Percentiles rank a stretch among this genome's conserved stretches.
phyloP scores from a whole-genome alignment of 2,113 vertebrate genomes.

The Platysternon megacephalum region DNA sequence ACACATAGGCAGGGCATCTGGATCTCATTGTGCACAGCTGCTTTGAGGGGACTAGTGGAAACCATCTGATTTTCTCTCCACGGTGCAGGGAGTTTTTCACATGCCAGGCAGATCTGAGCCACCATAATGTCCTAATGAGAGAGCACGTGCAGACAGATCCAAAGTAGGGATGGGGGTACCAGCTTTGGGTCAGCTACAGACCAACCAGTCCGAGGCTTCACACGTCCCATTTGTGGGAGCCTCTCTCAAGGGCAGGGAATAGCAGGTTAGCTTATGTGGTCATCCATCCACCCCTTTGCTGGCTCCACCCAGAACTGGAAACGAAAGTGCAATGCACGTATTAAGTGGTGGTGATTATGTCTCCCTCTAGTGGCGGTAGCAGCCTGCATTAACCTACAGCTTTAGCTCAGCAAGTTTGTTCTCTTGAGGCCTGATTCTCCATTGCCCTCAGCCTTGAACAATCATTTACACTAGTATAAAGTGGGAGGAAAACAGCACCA shows the following conservation, averaged over 20 bases:
- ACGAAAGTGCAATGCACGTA: background rate
- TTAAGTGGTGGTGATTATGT: accelerated
- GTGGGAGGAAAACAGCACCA: too few relatives aligned
- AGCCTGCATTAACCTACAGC: background rate
- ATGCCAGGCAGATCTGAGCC: background rate
- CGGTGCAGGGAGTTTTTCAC: background rate
- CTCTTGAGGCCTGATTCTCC: too few relatives aligned
- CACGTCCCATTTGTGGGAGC: background rate
- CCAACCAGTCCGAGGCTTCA: background rate
- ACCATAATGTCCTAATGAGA: background rate
- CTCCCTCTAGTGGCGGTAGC: background rate
- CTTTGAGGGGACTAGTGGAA: background rate
- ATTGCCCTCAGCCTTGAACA: too few relatives aligned
- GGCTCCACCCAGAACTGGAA: background rate
- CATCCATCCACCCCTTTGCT: background rate
- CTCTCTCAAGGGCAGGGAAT: background rate
- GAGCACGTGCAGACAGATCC: accelerated
- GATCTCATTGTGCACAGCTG: conserved; percentile 53
- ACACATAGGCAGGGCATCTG: conserved; percentile 40
- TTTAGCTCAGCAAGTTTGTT: background rate
- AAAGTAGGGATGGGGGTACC: background rate
- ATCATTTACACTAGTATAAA: too few relatives aligned
- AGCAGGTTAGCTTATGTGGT: background rate
- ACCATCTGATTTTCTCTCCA: conserved; percentile 24
- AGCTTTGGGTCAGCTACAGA: accelerated